Base-by-base conservation (phyloP, 2,113 vertebrate genomes). In the Danionella cerebrum region DNA sequence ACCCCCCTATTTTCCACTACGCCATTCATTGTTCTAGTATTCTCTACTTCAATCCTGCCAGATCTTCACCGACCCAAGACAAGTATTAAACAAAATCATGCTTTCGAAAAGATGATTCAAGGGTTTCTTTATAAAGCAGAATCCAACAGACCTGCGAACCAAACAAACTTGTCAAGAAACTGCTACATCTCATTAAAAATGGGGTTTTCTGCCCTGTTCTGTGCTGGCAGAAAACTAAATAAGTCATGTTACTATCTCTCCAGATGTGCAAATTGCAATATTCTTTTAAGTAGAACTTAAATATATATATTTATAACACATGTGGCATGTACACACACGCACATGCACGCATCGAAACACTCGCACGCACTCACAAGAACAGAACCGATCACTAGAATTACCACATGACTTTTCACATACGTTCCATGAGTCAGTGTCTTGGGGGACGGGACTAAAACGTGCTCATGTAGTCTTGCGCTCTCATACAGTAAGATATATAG, bases 191-290 rank as follows among this genome's bases (percentile, higher is more conserved):
- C 47, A 88, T 86, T 85, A 88, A 78, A 22, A 62, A 75, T 87
- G 76, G 80, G 79, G 86, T 81, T 81, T 89, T 89, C 84, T 87
- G 84, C 74, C 77, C 53, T 59, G 51, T 55, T 64, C 54, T 67
- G 39, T 58, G 54, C 41, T 67, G 70, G 65, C 78, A 53, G 69
- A 74, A 77, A 65, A 75, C 73, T 87, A 86, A 91, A 85, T 18
- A 74, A 78, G 66, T 91, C 82, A 84, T 85, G 85, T 92, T 84
- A 92, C 80, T 78, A 88, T 90, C 90, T 83, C 82, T 88, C 89
- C 92, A 89, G 85, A 96, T 98, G 96, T 98, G 95, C 96, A 98
- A 98, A 97, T 91, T 78, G 96, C 94, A 97, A 97, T 88, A 89
- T 94, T 93, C 87, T 88, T 88, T 94, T 92, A 95, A 94, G 90